Base-by-base conservation (phyloP, 2,888 invertebrate genomes). In the Blastobasis adustella region DNA sequence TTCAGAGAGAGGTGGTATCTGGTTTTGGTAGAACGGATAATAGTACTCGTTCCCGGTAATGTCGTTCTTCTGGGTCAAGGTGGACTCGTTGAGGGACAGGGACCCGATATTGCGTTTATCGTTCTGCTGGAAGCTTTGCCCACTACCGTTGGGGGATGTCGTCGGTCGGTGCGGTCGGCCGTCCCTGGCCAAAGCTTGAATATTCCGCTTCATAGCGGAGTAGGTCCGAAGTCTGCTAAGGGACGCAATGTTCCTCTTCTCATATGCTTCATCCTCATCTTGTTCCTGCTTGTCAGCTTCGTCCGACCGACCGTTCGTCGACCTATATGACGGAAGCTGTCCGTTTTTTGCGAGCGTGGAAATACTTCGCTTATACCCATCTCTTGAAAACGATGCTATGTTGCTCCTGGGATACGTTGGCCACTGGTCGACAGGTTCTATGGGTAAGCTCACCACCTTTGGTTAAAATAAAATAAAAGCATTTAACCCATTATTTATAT, bases 271-370 rank as follows among this genome's bases (percentile, higher is more conserved):
- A 46, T 82, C 76, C 82, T 76, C 58, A 52, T 84, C 89, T 61
- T 83, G 84, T 53, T 82, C 76, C 51, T 84, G 84, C 63, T 84
- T 89, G 57, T 89, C 90, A n/a, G 83, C 79, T 51, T 88, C 90
- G 1, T 91, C 90, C 69, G 69, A 56, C 82, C 87, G 86, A 86
- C 65, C 90, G 56, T 91, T 91, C 0, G 90, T 90, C 0, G 91
- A 90, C 57, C 71, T 89, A 50, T 80, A 85, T 6, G 89, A 89
- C 0, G 92, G 94, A 42, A 94, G 76, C 65, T 94, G 93, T n/a
- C 93, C 94, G 69, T 94, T 94, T 76, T 94, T 94, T 37, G 94
- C 94, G 52, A 95, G 74, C 5, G 92, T 92, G 1, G 93, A 93
- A 58, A 95, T 89, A 66, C 94, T 93, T 50, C 95, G 90, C 75